Base-by-base conservation (phyloP, 2,888 invertebrate species). In the Diaperis boleti region DNA sequence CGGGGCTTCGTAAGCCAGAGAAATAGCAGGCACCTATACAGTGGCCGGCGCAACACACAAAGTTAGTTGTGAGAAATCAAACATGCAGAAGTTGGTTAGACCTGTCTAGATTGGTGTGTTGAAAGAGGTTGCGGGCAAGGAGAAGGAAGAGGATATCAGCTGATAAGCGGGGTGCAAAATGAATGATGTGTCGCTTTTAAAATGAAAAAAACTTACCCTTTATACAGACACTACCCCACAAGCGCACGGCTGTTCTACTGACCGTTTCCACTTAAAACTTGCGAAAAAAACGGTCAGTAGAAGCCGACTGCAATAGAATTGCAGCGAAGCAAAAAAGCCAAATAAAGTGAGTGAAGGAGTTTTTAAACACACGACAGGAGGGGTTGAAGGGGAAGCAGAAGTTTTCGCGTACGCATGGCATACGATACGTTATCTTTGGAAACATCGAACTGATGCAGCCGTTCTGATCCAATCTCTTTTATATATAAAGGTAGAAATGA, bases 1-100 rank as follows among this genome's bases (percentile, higher is more conserved):
- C 85, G 96, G 95, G 86, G 95, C 94, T 90, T 97, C 96, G 87
- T 97, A 97, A 87, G 96, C 96, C 89, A 97, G 91, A 85, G 96
- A 96, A 88, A 96, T 97, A 88, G 96, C 96, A 86, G 96, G 96
- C 88, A 95, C 94, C 96, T 94, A 89, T 84, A 79, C 75, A 96
- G 88, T 96, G 95, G 96, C 87, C 77, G 75, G 75, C 78, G 77
- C 77, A 78, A 79, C 75, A 79, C 76, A 78, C 72, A 79, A 69
- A 76, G 74, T 75, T 76, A 76, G 74, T 76, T 76, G 70, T 71
- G 71, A 72, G 61, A 74, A 72, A 73, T 65, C 60, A 41, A 69
- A 76, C 79, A 79, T 79, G 79, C 79, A 78, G 69, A 76, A 74
- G 69, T 72, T 57, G 20, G 44, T 44, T 59, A 59, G 47, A 62